Evolutionary conservation across 2,888 invertebrate species (phyloP).

Genomic region (Aspidiotus destructor): DNA sequence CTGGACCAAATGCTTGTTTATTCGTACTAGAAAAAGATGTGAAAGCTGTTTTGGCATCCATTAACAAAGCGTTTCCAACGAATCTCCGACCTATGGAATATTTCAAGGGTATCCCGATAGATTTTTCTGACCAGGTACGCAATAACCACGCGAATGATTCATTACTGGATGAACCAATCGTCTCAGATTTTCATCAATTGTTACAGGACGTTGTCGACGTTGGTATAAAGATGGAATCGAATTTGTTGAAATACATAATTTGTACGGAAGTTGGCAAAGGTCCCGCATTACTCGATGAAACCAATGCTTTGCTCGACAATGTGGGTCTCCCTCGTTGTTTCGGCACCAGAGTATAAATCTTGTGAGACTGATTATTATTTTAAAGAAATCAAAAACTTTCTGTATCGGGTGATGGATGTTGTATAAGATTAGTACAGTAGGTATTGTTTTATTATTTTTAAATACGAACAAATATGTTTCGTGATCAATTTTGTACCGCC

Average conservation of each 20-base stretch:
- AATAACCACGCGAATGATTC: not conserved
- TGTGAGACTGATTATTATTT: too few relatives aligned
- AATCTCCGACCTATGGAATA: constrained; percentile 12
- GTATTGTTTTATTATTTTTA: too few relatives aligned
- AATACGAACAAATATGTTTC: too few relatives aligned
- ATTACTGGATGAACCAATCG: not conserved
- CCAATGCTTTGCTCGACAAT: not conserved
- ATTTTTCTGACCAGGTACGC: constrained; percentile 4
- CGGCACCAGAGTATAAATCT: too few relatives aligned
- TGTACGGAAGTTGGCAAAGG: constrained; percentile 74
- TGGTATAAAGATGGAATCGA: not conserved
- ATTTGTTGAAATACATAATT: constrained; percentile 66
- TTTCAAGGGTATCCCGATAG: constrained; percentile 30
- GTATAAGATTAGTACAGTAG: too few relatives aligned
- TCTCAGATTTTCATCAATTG: constrained; percentile 42
- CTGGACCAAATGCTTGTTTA: constrained; percentile 92
- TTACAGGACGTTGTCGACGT: not conserved
- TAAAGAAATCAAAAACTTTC: too few relatives aligned
- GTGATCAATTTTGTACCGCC: too few relatives aligned
- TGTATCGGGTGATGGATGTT: too few relatives aligned
- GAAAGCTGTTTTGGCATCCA: constrained; percentile 53
- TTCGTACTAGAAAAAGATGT: constrained; percentile 71
- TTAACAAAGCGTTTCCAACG: constrained; percentile 64
- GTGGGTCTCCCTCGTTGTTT: not conserved
- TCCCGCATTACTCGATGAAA: constrained; percentile 44